Percentiles rank a stretch among this genome's conserved stretches.
These are phyloP conservation scores for Spodoptera frugiperda DNA, from an alignment of 1,140 invertebrate species.

Conservation along the genomic window DNA sequence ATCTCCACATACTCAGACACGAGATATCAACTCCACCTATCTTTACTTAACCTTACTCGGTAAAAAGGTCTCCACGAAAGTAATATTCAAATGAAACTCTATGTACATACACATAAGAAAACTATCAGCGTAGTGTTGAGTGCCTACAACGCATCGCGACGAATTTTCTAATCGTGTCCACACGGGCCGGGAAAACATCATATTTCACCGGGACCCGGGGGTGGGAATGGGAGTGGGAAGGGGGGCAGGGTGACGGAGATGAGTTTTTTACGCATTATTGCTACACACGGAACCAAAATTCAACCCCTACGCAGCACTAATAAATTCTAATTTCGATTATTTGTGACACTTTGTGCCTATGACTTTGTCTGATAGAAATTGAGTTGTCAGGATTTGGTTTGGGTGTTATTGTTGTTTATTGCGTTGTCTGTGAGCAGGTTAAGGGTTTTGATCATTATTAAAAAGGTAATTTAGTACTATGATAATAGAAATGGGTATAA, in stretches of 20 bases:
- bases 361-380: constrained; percentile 43
- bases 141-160: constrained; percentile 60
- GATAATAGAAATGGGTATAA: no score
- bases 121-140: constrained; percentile 57
- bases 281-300: constrained; percentile 72
- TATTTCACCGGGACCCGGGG: constrained; percentile 75
- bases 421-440: not conserved
- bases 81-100: constrained; percentile 39
- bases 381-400: constrained; percentile 23
- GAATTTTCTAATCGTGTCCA: constrained; percentile 85
- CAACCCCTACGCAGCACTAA: constrained; percentile 68
- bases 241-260: constrained; percentile 67
- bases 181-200: constrained; percentile 82
- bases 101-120: constrained; percentile 46
- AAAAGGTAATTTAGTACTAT: not conserved
- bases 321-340: constrained; percentile 80
- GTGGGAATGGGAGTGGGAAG: constrained; percentile 10
- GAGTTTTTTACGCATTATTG: constrained; percentile 85
- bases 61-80: constrained; percentile 23
- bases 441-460: not conserved
- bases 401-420: constrained; percentile 14
- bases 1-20: not conserved
- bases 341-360: constrained; percentile 52
- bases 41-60: not conserved
- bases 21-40: not conserved